phyloP scores from a whole-genome alignment of 2,888 invertebrate genomes.

The Glyphotaelius pellucidus region DNA sequence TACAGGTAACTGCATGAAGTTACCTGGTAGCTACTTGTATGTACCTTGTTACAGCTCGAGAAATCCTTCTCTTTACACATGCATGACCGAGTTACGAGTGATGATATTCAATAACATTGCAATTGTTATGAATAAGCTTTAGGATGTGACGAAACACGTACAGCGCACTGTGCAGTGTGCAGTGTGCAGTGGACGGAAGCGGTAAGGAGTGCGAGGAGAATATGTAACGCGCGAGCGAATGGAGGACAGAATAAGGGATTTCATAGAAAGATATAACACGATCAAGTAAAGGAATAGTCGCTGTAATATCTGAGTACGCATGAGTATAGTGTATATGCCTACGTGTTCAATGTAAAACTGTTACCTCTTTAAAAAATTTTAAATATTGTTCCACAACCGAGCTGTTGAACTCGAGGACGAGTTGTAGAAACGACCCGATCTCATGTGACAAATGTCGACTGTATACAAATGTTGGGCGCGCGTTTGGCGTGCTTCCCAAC shows the following conservation, averaged over 20 bases:
- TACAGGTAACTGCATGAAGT: neutral
- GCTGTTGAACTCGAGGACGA: too few species aligned
- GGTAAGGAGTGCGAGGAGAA: neutral
- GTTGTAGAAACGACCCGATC: too few species aligned
- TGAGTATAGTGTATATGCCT: too few species aligned
- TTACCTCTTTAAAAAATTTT: too few species aligned
- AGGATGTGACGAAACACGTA: neutral
- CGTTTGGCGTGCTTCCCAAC: too few species aligned
- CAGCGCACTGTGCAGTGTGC: too few species aligned
- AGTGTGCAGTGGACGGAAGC: neutral
- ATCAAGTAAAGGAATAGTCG: too few species aligned
- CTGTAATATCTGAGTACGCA: neutral
- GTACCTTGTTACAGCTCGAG: neutral
- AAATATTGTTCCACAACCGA: too few species aligned
- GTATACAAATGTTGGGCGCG: too few species aligned
- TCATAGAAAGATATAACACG: neutral
- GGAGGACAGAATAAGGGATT: neutral
- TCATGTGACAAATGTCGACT: too few species aligned
- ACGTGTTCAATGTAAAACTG: too few species aligned
- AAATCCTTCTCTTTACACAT: neutral
- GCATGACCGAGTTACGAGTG: neutral
- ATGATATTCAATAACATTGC: neutral
- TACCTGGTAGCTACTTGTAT: neutral
- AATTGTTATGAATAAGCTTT: neutral
- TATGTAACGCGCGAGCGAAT: neutral